phyloP scores from a whole-genome alignment of 2,888 invertebrate genomes.

The Gymnoscelis rufifasciata region DNA sequence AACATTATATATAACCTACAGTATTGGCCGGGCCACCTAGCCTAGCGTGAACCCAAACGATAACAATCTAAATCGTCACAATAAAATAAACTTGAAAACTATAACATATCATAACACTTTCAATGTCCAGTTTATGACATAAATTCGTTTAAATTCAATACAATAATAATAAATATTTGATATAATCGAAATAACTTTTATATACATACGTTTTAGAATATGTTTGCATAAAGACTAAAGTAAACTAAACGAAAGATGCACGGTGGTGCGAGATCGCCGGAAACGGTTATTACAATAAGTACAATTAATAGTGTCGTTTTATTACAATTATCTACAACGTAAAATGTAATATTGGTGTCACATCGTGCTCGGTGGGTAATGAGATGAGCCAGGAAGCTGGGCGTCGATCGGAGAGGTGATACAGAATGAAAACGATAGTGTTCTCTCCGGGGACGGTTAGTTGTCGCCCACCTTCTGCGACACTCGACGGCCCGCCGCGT shows the following conservation, averaged over 20 bases:
- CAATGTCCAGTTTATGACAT: constrained; percentile 49
- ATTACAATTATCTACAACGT: neutral
- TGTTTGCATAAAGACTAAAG: constrained; percentile 58
- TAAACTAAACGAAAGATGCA: constrained; percentile 59
- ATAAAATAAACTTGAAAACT: constrained; percentile 69
- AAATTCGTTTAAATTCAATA: constrained; percentile 73
- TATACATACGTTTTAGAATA: constrained; percentile 78
- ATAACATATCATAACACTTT: constrained; percentile 64
- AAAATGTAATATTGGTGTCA: constrained; percentile 6
- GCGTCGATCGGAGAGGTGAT: constrained; percentile 67
- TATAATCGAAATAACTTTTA: constrained; percentile 75
- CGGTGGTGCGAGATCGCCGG: constrained; percentile 69
- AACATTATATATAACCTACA: constrained; percentile 51
- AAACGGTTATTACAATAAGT: constrained; percentile 11
- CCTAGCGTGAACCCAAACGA: constrained; percentile 73
- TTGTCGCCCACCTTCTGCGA: constrained; percentile 50
- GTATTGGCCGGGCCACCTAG: constrained; percentile 69
- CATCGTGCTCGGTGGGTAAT: neutral
- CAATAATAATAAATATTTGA: constrained; percentile 71
- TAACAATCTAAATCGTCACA: constrained; percentile 69
- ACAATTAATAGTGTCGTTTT: neutral
- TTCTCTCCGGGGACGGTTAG: constrained; percentile 70
- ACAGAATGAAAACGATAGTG: constrained; percentile 50
- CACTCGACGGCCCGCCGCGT: constrained; percentile 18
- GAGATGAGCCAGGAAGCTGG: constrained; percentile 50